These are phyloP conservation scores for Astur gentilis DNA, from an alignment of 2,113 vertebrate species.

Conservation along the genomic window DNA sequence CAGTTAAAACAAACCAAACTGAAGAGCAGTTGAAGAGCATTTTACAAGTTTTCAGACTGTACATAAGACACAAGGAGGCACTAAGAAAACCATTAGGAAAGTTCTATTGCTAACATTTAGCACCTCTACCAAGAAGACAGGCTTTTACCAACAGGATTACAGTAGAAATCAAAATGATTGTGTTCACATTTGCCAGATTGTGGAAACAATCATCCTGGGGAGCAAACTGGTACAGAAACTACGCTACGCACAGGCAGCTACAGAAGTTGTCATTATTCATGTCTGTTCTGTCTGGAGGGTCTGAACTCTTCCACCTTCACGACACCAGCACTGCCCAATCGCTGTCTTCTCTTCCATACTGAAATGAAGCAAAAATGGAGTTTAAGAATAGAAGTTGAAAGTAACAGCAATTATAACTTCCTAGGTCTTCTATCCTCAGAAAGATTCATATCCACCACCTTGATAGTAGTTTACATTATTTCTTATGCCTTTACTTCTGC, in stretches of 20 bases:
- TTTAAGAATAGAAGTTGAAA: background rate
- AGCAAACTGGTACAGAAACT: conserved; percentile 27
- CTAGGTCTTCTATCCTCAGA: background rate
- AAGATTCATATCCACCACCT: background rate
- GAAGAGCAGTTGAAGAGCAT: conserved; percentile 66
- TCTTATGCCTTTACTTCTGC: background rate
- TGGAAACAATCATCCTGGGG: conserved; percentile 46
- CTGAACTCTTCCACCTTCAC: background rate
- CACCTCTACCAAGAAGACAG: conserved; percentile 63
- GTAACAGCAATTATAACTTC: background rate
- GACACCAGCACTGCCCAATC: conserved; percentile 78
- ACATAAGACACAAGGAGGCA: conserved; percentile 48
- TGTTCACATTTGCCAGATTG: conserved; percentile 22
- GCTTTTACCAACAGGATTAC: conserved; percentile 30
- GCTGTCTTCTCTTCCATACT: conserved; percentile 79
- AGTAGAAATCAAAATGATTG: conserved; percentile 44
- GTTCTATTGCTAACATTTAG: conserved; percentile 63
- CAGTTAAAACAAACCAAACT: background rate
- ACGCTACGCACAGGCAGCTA: conserved; percentile 36
- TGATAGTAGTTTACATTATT: background rate
- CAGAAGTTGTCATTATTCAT: conserved; percentile 20
- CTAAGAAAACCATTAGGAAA: conserved; percentile 44
- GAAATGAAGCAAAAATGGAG: conserved; percentile 52
- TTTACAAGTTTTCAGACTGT: conserved; percentile 20
- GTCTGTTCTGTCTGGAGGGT: background rate